Percentiles rank a stretch among this genome's conserved stretches.
Conservation (phyloP, 2,888 invertebrate genomes). For the Pediacus dermestoides region DNA sequence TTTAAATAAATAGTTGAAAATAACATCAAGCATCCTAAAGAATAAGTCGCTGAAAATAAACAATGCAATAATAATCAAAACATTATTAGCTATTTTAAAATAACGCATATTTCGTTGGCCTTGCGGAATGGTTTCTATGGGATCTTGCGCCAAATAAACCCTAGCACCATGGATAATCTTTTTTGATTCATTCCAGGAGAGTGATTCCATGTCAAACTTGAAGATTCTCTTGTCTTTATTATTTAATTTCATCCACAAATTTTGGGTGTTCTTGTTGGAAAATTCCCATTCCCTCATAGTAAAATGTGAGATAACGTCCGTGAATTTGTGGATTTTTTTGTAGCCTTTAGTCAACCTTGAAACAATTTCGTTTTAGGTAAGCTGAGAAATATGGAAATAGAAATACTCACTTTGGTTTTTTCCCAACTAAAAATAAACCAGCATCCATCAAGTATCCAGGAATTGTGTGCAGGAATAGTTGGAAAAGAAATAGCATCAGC, state of each 20-base stretch:
- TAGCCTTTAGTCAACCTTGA: slow-evolving; percentile 13
- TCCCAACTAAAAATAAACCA: slow-evolving; percentile 22
- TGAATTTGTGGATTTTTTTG: slow-evolving; percentile 66
- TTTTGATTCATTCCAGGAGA: slow-evolving; percentile 62
- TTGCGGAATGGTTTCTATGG: slow-evolving; percentile 64
- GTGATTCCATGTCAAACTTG: slow-evolving; percentile 64
- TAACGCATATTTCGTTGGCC: slow-evolving; percentile 41
- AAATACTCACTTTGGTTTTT: slow-evolving; percentile 32
- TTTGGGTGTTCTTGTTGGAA: slow-evolving; percentile 56
- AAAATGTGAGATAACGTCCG: slow-evolving; percentile 73
- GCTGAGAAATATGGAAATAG: slow-evolving; percentile 6
- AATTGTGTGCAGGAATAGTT: slow-evolving; percentile 16
- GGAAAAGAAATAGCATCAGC: neutral
- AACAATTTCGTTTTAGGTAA: slow-evolving; percentile 9
- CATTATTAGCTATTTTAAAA: slow-evolving; percentile 1
- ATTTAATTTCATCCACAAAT: slow-evolving; percentile 57
- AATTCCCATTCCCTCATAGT: slow-evolving; percentile 75
- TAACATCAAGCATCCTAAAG: slow-evolving; percentile 8
- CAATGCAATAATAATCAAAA: neutral
- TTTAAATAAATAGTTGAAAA: too few species aligned
- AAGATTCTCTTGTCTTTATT: slow-evolving; percentile 54
- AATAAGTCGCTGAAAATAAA: too few species aligned
- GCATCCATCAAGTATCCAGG: slow-evolving; percentile 33
- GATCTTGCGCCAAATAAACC: slow-evolving; percentile 52
- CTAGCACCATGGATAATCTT: slow-evolving; percentile 30